A percentile compares a stretch with the other conserved stretches of the same genome.
Conservation (phyloP, 2,888 invertebrate genomes). For the Palloptera scutellata region DNA sequence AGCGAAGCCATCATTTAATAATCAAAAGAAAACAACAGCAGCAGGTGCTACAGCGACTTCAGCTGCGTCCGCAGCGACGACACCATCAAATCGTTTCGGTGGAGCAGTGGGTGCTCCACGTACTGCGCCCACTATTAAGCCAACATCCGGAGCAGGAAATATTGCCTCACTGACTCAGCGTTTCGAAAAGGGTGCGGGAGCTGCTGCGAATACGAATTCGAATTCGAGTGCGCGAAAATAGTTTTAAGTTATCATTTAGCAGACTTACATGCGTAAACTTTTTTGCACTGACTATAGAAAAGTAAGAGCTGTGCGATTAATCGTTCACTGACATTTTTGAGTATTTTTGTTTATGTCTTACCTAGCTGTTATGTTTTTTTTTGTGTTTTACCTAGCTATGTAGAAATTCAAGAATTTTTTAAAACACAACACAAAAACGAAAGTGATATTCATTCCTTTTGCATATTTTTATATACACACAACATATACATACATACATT, state of each 20-base stretch:
- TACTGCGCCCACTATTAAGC: constrained; percentile 49
- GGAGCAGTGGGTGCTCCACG: constrained; percentile 31
- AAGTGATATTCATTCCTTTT: constrained; percentile 48
- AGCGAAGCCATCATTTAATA: constrained; percentile 55
- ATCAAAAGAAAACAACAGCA: constrained; percentile 39
- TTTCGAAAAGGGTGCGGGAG: constrained; percentile 48
- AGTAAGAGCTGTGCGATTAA: background rate
- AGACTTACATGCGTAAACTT: background rate
- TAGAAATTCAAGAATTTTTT: constrained; percentile 8
- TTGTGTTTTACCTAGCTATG: background rate
- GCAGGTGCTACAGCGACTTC: constrained; percentile 31
- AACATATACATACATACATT: constrained; percentile 24
- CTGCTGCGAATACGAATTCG: constrained; percentile 22
- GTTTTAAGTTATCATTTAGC: constrained; percentile 22
- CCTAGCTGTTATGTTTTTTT: background rate
- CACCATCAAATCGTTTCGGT: constrained; percentile 14
- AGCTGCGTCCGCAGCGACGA: constrained; percentile 35
- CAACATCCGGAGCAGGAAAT: constrained; percentile 30
- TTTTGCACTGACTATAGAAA: background rate
- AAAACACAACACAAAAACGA: constrained; percentile 9
- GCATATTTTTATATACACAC: constrained; percentile 38
- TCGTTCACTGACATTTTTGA: background rate
- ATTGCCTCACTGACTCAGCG: constrained; percentile 56
- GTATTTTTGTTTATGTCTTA: background rate
- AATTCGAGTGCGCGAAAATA: constrained; percentile 37